phyloP scores from a whole-genome alignment of 2,113 vertebrate genomes.

The Burhinus bistriatus region DNA sequence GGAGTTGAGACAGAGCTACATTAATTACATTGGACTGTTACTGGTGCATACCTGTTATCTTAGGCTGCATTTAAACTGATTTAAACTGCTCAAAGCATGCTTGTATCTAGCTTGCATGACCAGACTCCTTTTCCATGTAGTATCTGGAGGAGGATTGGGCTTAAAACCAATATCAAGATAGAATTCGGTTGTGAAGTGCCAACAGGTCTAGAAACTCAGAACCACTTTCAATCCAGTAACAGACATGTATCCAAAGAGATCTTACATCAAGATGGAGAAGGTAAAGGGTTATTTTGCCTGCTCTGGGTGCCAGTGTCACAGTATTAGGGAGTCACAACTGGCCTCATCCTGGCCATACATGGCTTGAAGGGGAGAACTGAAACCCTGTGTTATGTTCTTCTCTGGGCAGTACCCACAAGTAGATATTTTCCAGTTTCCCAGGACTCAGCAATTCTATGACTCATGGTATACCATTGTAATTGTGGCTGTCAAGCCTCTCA shows the following conservation, averaged over 20 bases:
- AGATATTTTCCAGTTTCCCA: neutral
- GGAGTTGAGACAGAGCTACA: neutral
- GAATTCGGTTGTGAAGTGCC: neutral
- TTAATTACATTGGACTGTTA: neutral
- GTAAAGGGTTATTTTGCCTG: neutral
- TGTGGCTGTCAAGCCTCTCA: neutral
- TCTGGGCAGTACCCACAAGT: neutral
- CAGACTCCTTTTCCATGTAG: neutral
- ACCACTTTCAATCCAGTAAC: neutral
- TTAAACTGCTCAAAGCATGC: neutral
- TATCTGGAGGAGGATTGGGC: neutral
- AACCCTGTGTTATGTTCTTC: neutral
- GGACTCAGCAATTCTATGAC: neutral
- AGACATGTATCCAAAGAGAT: neutral
- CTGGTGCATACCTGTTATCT: neutral
- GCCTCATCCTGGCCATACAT: neutral
- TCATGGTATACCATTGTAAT: neutral
- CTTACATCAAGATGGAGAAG: neutral
- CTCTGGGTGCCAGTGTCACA: neutral
- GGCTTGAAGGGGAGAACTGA: neutral
- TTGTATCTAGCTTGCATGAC: neutral
- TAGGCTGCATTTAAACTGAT: neutral
- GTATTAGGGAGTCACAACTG: neutral
- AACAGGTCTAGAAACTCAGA: neutral
- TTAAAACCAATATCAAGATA: neutral